A percentile compares a stretch with the other conserved stretches of the same genome.
Conservation (phyloP, 1,140 invertebrate species). For the Trichonephila inaurata region DNA sequence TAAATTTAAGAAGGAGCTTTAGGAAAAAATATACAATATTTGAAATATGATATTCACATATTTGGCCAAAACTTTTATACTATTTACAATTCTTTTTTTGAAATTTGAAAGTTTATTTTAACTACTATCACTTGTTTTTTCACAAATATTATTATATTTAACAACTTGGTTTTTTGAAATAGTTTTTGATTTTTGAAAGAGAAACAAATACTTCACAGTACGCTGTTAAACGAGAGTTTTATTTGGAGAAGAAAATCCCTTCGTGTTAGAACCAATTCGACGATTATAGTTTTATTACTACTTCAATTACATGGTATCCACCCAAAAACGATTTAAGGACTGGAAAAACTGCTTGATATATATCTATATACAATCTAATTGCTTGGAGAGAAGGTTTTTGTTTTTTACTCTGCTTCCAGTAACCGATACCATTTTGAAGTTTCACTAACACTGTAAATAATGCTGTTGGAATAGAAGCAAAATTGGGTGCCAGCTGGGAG, state of each 20-base stretch:
- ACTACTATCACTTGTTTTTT: too few species aligned
- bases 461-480: constrained; percentile 40
- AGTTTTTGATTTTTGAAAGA: neutral
- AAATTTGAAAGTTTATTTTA: too few species aligned
- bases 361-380: constrained; percentile 35
- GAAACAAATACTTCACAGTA: neutral
- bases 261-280: neutral
- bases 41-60: too few species aligned
- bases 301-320: constrained; percentile 2
- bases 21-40: too few species aligned
- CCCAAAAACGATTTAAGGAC: constrained; percentile 11
- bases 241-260: neutral
- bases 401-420: neutral
- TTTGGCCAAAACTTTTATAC: too few species aligned
- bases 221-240: too few species aligned
- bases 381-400: neutral
- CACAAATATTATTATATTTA: too few species aligned
- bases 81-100: too few species aligned
- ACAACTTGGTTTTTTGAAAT: too few species aligned
- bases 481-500: constrained; percentile 64
- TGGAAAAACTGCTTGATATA: neutral
- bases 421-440: constrained; percentile 51
- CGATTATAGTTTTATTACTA: constrained; percentile 39
- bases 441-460: constrained; percentile 57
- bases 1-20: too few species aligned